These are phyloP conservation scores for Psilopogon haemacephalus DNA, from an alignment of 2,113 vertebrate genomes.

Conservation along the genomic window DNA sequence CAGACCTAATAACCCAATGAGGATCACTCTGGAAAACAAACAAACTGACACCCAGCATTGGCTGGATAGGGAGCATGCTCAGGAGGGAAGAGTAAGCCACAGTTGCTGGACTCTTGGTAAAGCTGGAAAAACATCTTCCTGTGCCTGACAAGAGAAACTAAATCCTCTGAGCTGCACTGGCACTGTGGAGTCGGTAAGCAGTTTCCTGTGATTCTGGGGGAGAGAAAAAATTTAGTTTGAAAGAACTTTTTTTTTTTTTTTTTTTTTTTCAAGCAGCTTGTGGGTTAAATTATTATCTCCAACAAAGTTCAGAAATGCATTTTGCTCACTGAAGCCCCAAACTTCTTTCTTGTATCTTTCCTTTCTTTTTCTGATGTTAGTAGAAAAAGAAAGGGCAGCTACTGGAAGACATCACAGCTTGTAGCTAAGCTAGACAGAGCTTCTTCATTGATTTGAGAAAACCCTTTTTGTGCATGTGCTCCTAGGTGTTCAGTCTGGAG, in stretches of 20 bases:
- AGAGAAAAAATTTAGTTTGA: neutral
- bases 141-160: neutral
- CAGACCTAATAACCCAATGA: neutral
- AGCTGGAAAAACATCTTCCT: neutral
- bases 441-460: neutral
- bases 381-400: neutral
- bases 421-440: neutral
- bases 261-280: neutral
- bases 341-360: neutral
- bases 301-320: neutral
- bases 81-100: neutral
- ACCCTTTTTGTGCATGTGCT: neutral
- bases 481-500: too few species aligned
- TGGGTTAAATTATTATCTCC: neutral
- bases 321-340: neutral
- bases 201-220: neutral
- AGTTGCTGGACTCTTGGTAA: neutral
- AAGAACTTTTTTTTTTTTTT: neutral
- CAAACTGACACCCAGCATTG: neutral
- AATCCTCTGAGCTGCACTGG: neutral
- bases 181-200: neutral
- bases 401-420: neutral
- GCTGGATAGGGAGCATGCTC: neutral
- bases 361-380: neutral
- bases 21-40: constrained; percentile 7